Conservation (phyloP, 23 tunicate genomes). For the Ascidia mentula region DNA sequence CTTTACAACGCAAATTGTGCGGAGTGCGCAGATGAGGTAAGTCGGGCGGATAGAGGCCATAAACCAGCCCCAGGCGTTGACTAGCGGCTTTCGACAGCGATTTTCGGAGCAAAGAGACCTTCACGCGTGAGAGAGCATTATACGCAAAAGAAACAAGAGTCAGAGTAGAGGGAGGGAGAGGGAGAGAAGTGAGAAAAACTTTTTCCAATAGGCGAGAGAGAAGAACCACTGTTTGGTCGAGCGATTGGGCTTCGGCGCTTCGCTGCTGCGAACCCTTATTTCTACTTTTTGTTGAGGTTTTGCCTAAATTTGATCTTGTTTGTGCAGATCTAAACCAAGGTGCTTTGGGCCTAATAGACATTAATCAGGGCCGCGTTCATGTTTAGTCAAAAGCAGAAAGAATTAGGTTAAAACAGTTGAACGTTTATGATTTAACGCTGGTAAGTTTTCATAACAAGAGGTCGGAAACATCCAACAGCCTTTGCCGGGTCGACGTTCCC, state of each 20-base stretch:
- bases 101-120: background rate
- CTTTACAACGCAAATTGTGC: background rate
- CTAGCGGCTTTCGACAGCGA: background rate
- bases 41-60: background rate
- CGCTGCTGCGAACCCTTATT: background rate
- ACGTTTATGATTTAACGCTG: background rate
- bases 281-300: background rate
- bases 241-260: background rate
- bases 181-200: background rate
- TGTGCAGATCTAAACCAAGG: background rate
- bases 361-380: background rate
- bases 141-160: background rate
- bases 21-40: background rate
- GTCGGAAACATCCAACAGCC: background rate
- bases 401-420: background rate
- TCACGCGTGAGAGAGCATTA: background rate
- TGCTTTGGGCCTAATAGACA: background rate
- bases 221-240: background rate
- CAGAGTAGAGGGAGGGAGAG: background rate
- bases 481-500: background rate
- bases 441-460: background rate
- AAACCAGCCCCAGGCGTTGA: constrained; percentile 11
- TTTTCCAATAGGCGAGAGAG: background rate
- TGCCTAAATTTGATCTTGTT: background rate
- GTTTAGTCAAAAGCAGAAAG: background rate